Base-by-base conservation (phyloP, 2,113 vertebrate species). In the Capricornis sumatraensis region DNA sequence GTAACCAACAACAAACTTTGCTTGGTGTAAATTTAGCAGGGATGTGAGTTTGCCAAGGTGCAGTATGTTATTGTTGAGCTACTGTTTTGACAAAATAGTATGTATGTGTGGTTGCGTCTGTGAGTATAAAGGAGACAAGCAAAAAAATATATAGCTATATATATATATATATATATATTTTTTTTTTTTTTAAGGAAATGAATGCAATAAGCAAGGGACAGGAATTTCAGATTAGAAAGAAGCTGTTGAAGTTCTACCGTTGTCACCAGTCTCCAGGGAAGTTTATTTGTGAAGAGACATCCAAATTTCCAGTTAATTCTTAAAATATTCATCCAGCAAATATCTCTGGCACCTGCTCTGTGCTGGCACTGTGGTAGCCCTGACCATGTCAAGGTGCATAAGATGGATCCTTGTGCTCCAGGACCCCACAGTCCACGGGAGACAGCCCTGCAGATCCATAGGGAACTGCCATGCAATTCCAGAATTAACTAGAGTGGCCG, bases 11-110 rank as follows among this genome's bases (percentile, higher is more conserved):
- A 95, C 98, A 97, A 98, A 97, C n/a, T 97, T 27, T 0, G 58
- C 89, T 97, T 57, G 36, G 14, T 95, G 55, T 97, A 98, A 98
- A 98, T 98, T 96, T 94, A 96, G 93, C 95, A 90, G 95, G 84
- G 27, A 76, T 17, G 47, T 0, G 0, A 60, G 94, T 93, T 90
- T 98, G 96, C 97, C 96, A 96, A 96, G 96, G 97, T 95, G 74
- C 82, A 93, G 91, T 91, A 16, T 92, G 53, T 74, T 88, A 95
- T 86, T 92, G n/a, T 74, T 27, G 87, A 92, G 71, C 40, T 81
- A 97, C 89, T 92, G 96, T 98, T 98, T 98, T 97, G 92, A 97
- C 64, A 97, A 97, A 90, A 90, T 36, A 86, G 55, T 87, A 11
- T 81, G 25, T 76, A 58, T 88, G 64, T 96, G 78, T 91, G 96